Evolutionary conservation across 2,113 vertebrate genomes (phyloP).

Genomic region (Calonectris borealis): DNA sequence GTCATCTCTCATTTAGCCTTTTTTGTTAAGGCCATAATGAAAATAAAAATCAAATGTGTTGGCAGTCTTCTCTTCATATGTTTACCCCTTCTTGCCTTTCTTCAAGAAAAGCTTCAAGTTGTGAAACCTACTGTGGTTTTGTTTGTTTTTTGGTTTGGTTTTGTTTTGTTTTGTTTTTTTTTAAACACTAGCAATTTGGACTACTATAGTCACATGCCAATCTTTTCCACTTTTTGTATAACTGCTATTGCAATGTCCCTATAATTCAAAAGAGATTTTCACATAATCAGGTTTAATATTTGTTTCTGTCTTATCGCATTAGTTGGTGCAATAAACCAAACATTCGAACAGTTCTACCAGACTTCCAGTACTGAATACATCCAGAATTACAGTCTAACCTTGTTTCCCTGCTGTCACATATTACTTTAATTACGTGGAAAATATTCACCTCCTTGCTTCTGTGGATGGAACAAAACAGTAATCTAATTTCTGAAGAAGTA

Average conservation of each 20-base stretch:
- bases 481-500: not conserved
- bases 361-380: not conserved
- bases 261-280: not conserved
- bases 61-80: not conserved
- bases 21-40: not conserved
- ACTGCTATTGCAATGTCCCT: not conserved
- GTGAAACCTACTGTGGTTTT: not conserved
- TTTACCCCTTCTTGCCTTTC: not conserved
- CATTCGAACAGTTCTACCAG: not conserved
- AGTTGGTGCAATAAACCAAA: not conserved
- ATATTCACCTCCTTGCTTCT: not conserved
- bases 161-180: not conserved
- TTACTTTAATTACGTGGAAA: not conserved
- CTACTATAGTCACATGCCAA: rapidly evolving
- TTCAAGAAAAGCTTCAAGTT: not conserved
- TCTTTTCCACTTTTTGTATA: not conserved
- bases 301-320: not conserved
- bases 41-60: not conserved
- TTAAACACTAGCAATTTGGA: not conserved
- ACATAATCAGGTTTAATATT: not conserved
- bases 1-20: not conserved
- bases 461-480: not conserved
- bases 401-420: not conserved
- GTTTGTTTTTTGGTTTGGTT: not conserved
- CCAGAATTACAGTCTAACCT: not conserved